Evolutionary conservation across 2,888 invertebrate genomes (phyloP).

Genomic region (Eledona agricola): DNA sequence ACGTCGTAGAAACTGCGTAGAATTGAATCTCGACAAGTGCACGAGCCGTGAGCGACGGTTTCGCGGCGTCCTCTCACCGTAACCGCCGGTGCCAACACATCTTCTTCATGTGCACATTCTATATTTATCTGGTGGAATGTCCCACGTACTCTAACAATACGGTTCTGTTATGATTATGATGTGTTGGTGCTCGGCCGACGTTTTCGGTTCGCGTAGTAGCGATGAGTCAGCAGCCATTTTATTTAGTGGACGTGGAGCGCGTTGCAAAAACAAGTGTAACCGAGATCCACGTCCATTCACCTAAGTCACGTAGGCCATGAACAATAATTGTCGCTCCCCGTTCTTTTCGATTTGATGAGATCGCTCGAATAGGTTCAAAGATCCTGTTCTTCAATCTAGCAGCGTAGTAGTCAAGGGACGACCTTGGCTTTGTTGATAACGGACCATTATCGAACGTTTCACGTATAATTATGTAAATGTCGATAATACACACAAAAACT

Average conservation of each 20-base stretch:
- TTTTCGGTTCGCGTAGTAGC: slow-evolving; percentile 56
- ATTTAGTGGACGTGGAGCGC: slow-evolving; percentile 41
- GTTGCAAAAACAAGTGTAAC: slow-evolving; percentile 53
- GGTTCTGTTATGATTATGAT: slow-evolving; percentile 18
- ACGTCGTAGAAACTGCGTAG: slow-evolving; percentile 39
- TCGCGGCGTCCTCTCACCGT: slow-evolving; percentile 17
- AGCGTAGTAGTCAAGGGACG: too few relatives aligned
- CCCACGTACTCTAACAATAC: slow-evolving; percentile 24
- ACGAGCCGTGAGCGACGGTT: slow-evolving; percentile 35
- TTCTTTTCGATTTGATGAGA: too few relatives aligned
- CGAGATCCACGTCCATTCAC: slow-evolving; percentile 50
- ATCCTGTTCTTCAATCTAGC: slow-evolving; percentile 28
- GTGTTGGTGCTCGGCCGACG: slow-evolving; percentile 41
- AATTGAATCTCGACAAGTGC: too few relatives aligned
- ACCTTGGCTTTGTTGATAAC: slow-evolving; percentile 30
- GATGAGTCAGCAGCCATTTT: slow-evolving; percentile 61
- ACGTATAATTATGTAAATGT: slow-evolving; percentile 16
- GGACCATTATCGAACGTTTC: slow-evolving; percentile 18
- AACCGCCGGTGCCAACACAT: slow-evolving; percentile 2
- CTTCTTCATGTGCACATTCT: slow-evolving; percentile 9
- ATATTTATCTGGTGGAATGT: slow-evolving; percentile 22
- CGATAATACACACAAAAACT: slow-evolving; percentile 9
- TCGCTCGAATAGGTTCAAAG: too few relatives aligned
- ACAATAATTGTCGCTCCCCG: too few relatives aligned
- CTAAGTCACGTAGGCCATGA: slow-evolving; percentile 51